Conservation (phyloP, 2,113 vertebrate genomes). For the Calyptomena viridis region DNA sequence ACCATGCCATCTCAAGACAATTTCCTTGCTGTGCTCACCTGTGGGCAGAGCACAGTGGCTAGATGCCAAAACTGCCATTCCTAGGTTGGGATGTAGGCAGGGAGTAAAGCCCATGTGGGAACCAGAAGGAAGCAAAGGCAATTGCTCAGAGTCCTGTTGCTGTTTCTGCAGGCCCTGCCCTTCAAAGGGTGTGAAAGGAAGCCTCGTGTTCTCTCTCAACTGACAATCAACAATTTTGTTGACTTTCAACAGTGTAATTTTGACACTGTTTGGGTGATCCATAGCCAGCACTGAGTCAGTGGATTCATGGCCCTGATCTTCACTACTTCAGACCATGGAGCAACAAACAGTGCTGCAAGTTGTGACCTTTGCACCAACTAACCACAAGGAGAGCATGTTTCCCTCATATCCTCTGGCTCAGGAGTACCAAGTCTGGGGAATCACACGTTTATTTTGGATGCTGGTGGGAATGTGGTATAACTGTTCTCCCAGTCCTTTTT, state of each 20-base stretch:
- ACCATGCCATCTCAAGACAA: not conserved
- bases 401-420: not conserved
- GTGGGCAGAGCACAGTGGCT: not conserved
- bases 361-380: not conserved
- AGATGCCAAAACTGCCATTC: not conserved
- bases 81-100: not conserved
- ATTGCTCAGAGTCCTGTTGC: not conserved
- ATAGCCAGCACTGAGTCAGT: not conserved
- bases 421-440: not conserved
- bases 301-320: not conserved
- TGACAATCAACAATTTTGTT: accelerated
- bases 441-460: not conserved
- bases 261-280: not conserved
- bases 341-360: not conserved
- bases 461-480: not conserved
- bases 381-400: not conserved
- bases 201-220: not conserved
- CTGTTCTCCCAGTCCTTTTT: not conserved
- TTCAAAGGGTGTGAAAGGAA: accelerated
- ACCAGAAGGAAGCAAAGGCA: not conserved
- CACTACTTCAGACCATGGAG: not conserved
- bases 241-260: not conserved
- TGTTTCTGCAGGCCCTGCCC: not conserved
- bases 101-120: not conserved
- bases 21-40: not conserved